Base-by-base conservation (phyloP, 2,888 invertebrate genomes). In the Norana najaformis region DNA sequence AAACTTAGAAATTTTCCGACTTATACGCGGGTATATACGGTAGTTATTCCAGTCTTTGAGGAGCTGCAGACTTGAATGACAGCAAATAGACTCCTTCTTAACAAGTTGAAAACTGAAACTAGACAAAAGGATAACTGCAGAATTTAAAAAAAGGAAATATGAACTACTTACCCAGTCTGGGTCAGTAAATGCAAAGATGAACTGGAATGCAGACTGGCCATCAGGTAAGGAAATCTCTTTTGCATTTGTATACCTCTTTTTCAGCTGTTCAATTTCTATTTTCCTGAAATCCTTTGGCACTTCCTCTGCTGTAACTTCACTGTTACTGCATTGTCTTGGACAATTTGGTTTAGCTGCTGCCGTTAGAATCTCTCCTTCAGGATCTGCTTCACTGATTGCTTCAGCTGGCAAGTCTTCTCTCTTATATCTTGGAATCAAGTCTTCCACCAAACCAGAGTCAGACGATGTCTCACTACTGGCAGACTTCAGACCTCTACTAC, bases 161-260 rank as follows among this genome's bases (percentile, higher is more conserved):
- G 38, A 90, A 37, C 69, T 6, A 90, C 93, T 93, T 93, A 94
- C 94, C 94, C 94, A 94, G 90, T 94, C 94, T 88, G 94, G 94
- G 92, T 94, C 94, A 83, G 93, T 93, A 69, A 94, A 93, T 39
- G 90, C 90, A 90, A 94, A 94, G 38, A 91, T 89, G 88, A 94
- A 92, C 34, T 88, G 88, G 83, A 91, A 91, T 34, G 89, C 90
- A n/a, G 34, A 35, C 14, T 47, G 83, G 41, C 91, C 91, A 36
- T 92, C 92, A 37, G 89, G 90, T 20, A 20, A 41, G 5, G n/a
- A 35, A 39, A 47, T 41, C 3, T 90, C 88, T 37, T 92, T 92
- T 37, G 93, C 93, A 30, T 90, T 90, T 13, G 94, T 93, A 91
- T 93, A 94, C 90, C 94, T 91, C 88, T 93, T 93, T 90, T 93